A percentile compares a stretch with the other conserved stretches of the same genome.
phyloP scores from a whole-genome alignment of 2,797 vertebrate species.

The Protonibea diacanthus region DNA sequence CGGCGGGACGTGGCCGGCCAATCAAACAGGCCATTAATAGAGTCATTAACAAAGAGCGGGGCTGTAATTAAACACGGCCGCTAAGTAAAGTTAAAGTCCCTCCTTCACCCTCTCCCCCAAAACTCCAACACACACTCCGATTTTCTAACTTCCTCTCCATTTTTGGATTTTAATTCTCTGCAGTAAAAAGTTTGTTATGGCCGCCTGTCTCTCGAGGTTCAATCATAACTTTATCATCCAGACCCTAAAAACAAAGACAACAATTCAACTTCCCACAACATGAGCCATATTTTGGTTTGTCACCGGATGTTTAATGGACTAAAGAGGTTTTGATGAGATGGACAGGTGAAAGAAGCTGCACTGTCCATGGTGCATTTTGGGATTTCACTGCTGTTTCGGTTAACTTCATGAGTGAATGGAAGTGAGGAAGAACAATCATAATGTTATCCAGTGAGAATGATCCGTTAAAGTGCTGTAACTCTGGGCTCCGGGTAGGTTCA shows the following conservation, averaged over 20 bases:
- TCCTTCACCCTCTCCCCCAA: neutral
- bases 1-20: slow-evolving; percentile 58
- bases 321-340: neutral
- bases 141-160: neutral
- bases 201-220: neutral
- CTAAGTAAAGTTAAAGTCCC: slow-evolving; percentile 30
- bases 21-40: slow-evolving; percentile 76
- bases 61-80: slow-evolving; percentile 68
- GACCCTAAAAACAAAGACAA: neutral
- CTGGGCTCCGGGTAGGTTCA: too few species aligned
- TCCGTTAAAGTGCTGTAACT: too few species aligned
- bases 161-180: slow-evolving; percentile 11
- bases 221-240: neutral
- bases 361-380: neutral
- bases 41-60: slow-evolving; percentile 68
- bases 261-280: neutral
- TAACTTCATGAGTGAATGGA: too few species aligned
- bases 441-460: too few species aligned
- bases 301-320: neutral
- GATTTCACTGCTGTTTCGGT: neutral
- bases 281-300: neutral
- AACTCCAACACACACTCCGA: neutral
- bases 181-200: slow-evolving; percentile 21
- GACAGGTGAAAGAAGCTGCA: neutral
- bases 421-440: too few species aligned